These are phyloP conservation scores for Athalia circularis DNA, from an alignment of 2,888 invertebrate species.

Conservation along the genomic window DNA sequence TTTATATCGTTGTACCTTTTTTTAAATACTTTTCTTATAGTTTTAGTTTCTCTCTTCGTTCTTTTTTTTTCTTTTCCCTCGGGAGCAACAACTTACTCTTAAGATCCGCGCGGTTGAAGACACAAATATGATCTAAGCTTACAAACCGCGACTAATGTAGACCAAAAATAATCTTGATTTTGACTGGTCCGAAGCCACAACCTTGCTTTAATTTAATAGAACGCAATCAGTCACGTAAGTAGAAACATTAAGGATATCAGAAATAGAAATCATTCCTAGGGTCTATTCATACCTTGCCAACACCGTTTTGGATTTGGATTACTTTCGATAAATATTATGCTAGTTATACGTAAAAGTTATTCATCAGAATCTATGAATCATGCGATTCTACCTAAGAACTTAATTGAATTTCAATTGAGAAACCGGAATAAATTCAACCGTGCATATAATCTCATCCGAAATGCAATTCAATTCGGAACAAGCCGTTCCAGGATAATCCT, in stretches of 20 bases:
- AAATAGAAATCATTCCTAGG: slow-evolving; percentile 41
- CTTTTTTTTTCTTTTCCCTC: not conserved
- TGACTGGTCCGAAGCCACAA: slow-evolving; percentile 40
- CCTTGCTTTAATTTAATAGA: slow-evolving; percentile 42
- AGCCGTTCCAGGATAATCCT: too few relatives aligned
- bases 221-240: slow-evolving; percentile 43
- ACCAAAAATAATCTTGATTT: slow-evolving; percentile 42
- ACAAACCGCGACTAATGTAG: slow-evolving; percentile 7
- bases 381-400: not conserved
- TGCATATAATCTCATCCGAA: too few relatives aligned
- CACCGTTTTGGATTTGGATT: slow-evolving; percentile 39
- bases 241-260: slow-evolving; percentile 43
- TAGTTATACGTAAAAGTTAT: not conserved
- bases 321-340: slow-evolving; percentile 33
- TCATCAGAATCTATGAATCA: slow-evolving; percentile 14
- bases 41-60: not conserved
- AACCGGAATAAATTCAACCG: too few relatives aligned
- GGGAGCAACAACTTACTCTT: slow-evolving; percentile 17
- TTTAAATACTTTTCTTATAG: not conserved
- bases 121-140: slow-evolving; percentile 43
- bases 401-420: not conserved
- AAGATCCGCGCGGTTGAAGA: slow-evolving; percentile 30
- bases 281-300: slow-evolving; percentile 44
- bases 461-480: too few relatives aligned
- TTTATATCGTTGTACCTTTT: not conserved